Evolutionary conservation across 2,113 vertebrate species (phyloP).

Genomic region (Psammodynastes pulverulentus): DNA sequence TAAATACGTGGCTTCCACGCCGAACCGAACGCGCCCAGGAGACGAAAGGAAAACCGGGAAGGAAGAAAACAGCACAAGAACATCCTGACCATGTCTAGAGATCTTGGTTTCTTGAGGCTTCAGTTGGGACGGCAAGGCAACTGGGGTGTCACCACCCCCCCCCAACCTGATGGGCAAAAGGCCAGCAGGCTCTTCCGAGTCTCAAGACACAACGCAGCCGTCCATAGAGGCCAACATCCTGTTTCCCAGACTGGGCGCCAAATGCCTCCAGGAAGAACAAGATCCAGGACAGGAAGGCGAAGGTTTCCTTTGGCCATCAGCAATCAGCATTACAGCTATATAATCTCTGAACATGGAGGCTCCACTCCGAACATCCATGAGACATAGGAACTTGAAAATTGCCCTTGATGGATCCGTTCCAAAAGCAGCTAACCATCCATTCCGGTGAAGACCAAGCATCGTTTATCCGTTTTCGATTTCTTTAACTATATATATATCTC

Average conservation of each 20-base stretch:
- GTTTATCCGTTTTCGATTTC: background rate
- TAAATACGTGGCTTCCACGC: constrained; percentile 69
- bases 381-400: background rate
- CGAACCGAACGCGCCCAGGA: constrained; percentile 50
- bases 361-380: background rate
- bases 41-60: constrained; percentile 44
- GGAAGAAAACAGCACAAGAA: constrained; percentile 50
- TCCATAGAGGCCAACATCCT: background rate
- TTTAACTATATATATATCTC: background rate
- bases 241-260: background rate
- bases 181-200: background rate
- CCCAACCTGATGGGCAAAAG: background rate
- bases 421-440: background rate
- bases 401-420: background rate
- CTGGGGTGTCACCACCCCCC: background rate
- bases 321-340: background rate
- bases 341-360: background rate
- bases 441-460: background rate
- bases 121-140: background rate
- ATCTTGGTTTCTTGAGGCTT: background rate
- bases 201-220: background rate
- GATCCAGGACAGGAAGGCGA: background rate
- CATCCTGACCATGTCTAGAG: background rate
- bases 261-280: background rate
- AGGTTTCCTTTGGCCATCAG: background rate